These are phyloP conservation scores for Rousettus madagascariensis DNA, from an alignment of 2,797 vertebrate species.

Conservation along the genomic window DNA sequence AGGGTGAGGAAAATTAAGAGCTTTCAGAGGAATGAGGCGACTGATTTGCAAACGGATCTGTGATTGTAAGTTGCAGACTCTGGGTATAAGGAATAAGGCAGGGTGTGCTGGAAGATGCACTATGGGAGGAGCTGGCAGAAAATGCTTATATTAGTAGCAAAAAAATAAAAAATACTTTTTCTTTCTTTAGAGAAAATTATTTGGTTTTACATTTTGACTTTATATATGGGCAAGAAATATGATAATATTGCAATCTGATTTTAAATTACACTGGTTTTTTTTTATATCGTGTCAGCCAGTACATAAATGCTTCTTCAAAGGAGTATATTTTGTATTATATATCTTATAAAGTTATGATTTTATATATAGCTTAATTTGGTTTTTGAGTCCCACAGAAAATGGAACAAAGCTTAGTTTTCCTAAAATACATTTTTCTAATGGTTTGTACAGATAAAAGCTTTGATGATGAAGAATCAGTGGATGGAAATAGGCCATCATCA, in stretches of 20 bases:
- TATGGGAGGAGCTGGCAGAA: slow-evolving; percentile 84
- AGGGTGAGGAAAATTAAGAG: slow-evolving; percentile 85
- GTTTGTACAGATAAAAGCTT: slow-evolving; percentile 94
- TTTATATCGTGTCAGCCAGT: slow-evolving; percentile 34
- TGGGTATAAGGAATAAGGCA: slow-evolving; percentile 84
- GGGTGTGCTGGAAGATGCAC: slow-evolving; percentile 83
- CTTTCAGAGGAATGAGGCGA: slow-evolving; percentile 93
- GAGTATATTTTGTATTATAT: slow-evolving; percentile 54
- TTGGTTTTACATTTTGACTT: slow-evolving; percentile 47
- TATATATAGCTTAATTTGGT: slow-evolving; percentile 47
- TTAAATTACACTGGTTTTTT: slow-evolving; percentile 40
- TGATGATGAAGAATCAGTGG: slow-evolving; percentile 98
- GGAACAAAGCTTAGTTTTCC: slow-evolving; percentile 57
- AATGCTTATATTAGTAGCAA: slow-evolving; percentile 63
- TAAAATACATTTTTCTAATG: slow-evolving; percentile 69
- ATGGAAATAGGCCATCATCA: slow-evolving; percentile 94
- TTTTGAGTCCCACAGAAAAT: slow-evolving; percentile 58
- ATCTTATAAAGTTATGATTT: slow-evolving; percentile 52
- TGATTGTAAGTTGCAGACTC: slow-evolving; percentile 96
- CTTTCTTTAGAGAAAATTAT: slow-evolving; percentile 55
- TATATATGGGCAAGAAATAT: slow-evolving; percentile 22
- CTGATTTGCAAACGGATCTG: slow-evolving; percentile 99
- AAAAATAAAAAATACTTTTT: slow-evolving; percentile 67
- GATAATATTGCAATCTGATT: slow-evolving; percentile 51
- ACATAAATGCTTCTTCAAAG: slow-evolving; percentile 51